Evolutionary conservation across 2,888 invertebrate species (phyloP), one percentile per base, ranked within the genome.

Genomic region (Ormyrus thymus): DNA sequence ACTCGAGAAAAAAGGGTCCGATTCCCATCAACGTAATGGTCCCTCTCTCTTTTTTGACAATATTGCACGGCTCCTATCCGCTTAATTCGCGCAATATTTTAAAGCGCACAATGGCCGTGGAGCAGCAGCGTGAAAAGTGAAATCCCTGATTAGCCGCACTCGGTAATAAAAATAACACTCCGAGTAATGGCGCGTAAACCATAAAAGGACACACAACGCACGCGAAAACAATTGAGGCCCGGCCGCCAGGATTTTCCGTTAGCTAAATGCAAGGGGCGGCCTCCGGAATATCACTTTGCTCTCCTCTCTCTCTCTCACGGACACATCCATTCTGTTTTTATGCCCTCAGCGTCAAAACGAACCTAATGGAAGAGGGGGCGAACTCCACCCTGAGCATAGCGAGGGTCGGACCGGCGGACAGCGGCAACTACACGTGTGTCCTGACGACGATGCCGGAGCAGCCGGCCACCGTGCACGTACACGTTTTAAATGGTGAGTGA

Each of bases 391-490:
- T 92, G 81, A 90, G 89, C 83, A 91, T 90, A 86, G 91, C 90
- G 83, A 90, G 88, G 86, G 91, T 90, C 83, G 90, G 89, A 81
- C 90, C 90, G 84, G 86, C 87, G 82, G 92, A 91, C 86, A 90
- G 90, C 80, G 92, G 92, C 71, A 92, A 92, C 86, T 92, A 92
- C 88, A 91, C 91, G 56, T 92, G 92, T 86, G 89, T 90, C 78
- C 87, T 91, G 74, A 90, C 91, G 82, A 90, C 90, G 79, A 90
- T 90, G 86, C 89, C 90, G 71, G 89, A 91, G 80, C 88, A 90
- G 81, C 90, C 90, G 65, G 90, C 91, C 77, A 91, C 90, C 59
- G 90, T 91, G 82, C 90, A 91, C 83, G 92, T 92, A 81, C 92
- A 92, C 85, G 91, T 92, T 80, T 88, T 92, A 79, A 92, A 92